phyloP scores from a whole-genome alignment of 2,113 vertebrate species.

The Pterophyllum scalare region DNA sequence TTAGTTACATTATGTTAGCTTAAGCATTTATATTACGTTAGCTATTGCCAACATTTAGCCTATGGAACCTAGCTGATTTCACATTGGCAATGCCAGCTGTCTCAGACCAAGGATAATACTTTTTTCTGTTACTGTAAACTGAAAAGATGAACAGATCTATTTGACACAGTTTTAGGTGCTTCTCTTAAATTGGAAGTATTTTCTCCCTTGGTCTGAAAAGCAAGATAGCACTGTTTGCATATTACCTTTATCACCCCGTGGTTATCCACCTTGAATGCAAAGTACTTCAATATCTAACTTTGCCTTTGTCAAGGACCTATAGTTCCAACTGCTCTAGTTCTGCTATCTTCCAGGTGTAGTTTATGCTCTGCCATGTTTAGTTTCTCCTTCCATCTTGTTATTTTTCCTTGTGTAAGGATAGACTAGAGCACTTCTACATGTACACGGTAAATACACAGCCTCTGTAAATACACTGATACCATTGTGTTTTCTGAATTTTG shows the following conservation, averaged over 20 bases:
- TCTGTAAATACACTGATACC: neutral
- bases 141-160: neutral
- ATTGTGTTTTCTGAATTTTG: neutral
- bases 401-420: neutral
- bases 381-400: too few species aligned
- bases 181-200: too few species aligned
- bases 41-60: neutral
- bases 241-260: too few species aligned
- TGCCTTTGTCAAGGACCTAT: too few species aligned
- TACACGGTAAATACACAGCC: fast-evolving
- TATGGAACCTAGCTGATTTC: neutral
- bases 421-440: neutral
- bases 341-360: too few species aligned
- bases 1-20: neutral
- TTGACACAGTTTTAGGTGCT: too few species aligned
- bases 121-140: neutral
- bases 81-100: fast-evolving
- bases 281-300: too few species aligned
- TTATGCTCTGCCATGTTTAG: too few species aligned
- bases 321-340: too few species aligned
- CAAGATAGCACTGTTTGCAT: too few species aligned
- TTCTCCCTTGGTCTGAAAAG: too few species aligned
- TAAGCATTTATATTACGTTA: neutral
- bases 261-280: too few species aligned
- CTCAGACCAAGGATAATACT: neutral